phyloP scores from a whole-genome alignment of 53 echinoderm and acorn worm genomes.

The Henricia sp. region DNA sequence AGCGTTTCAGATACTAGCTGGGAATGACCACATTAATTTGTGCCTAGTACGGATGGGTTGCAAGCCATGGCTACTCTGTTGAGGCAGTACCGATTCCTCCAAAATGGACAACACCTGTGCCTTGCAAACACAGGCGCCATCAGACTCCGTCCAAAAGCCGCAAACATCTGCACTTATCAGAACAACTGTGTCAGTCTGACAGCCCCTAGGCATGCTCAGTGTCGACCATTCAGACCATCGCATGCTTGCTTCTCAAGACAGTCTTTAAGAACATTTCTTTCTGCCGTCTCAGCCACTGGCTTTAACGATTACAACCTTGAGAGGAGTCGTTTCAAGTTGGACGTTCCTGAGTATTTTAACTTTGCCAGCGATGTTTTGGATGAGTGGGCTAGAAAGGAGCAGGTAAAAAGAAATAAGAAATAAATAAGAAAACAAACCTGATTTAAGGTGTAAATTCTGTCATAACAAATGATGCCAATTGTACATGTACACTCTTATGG shows the following conservation, averaged over 20 bases:
- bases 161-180: too few relatives aligned
- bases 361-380: constrained; percentile 91
- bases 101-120: too few relatives aligned
- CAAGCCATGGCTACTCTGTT: constrained; percentile 21
- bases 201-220: not conserved
- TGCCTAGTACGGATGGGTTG: not conserved
- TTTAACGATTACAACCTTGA: constrained; percentile 96
- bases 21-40: not conserved
- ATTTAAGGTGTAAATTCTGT: too few relatives aligned
- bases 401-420: too few relatives aligned
- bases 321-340: constrained; percentile 72
- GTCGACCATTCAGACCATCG: not conserved
- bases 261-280: constrained; percentile 64
- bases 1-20: not conserved
- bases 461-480: too few relatives aligned
- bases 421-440: too few relatives aligned
- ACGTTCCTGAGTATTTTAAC: constrained; percentile 94
- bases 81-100: not conserved
- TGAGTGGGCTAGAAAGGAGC: constrained; percentile 86
- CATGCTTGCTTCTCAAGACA: not conserved
- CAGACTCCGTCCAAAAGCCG: too few relatives aligned
- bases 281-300: constrained; percentile 88
- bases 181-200: not conserved
- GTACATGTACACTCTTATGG: too few relatives aligned
- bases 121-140: too few relatives aligned